Conservation (phyloP, 2,888 invertebrate genomes). For the Neoaliturus tenellus region DNA sequence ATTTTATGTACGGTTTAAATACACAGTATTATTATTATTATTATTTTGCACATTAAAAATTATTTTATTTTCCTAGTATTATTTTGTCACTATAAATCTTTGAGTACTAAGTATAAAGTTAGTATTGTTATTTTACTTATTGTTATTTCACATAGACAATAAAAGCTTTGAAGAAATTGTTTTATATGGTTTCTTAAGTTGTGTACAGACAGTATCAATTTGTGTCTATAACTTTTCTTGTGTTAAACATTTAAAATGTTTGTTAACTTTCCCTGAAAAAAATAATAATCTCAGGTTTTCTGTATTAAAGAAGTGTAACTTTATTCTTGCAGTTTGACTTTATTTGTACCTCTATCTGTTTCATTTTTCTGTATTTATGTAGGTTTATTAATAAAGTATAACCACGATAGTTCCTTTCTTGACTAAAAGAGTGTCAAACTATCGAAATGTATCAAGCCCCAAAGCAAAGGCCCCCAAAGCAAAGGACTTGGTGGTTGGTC, state of each 20-base stretch:
- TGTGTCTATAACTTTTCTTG: background rate
- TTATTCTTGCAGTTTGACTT: background rate
- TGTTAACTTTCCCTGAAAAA: background rate
- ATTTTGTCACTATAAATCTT: background rate
- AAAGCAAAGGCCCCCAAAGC: no score
- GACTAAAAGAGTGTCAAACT: no score
- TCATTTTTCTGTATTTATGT: no score
- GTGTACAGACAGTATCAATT: background rate
- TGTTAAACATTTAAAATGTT: background rate
- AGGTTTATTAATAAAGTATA: no score
- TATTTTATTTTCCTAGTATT: background rate
- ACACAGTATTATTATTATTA: constrained; percentile 11
- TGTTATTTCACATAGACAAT: background rate
- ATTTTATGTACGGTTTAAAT: background rate
- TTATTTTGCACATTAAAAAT: background rate
- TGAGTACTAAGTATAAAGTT: background rate
- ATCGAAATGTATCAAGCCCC: no score
- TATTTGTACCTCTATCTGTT: no score
- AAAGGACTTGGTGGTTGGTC: no score
- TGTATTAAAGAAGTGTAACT: constrained; percentile 13
- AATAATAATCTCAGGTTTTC: background rate
- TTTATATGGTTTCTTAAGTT: background rate
- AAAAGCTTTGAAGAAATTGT: background rate
- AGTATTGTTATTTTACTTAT: background rate
- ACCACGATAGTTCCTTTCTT: no score